Conservation (phyloP, 2,888 invertebrate species). For the Melinaea menophilus region DNA sequence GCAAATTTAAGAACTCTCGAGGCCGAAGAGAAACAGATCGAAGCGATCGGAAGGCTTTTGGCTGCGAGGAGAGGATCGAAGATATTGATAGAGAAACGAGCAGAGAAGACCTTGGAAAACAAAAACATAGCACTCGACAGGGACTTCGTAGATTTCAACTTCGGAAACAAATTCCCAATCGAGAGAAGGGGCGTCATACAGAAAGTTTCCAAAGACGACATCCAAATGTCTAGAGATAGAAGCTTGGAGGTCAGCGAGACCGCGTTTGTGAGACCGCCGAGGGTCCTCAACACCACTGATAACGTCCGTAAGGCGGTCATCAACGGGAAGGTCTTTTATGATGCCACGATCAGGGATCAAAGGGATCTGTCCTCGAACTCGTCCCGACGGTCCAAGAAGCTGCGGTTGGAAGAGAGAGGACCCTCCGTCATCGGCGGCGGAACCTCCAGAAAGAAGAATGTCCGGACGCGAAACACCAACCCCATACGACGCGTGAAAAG, state of each 20-base stretch:
- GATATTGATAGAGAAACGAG: slow-evolving; percentile 61
- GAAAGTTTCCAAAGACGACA: slow-evolving; percentile 66
- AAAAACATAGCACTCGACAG: slow-evolving; percentile 62
- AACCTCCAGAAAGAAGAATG: slow-evolving; percentile 55
- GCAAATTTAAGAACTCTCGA: slow-evolving; percentile 63
- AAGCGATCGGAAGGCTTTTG: slow-evolving; percentile 68
- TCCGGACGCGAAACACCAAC: slow-evolving; percentile 57
- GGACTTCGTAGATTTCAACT: slow-evolving; percentile 59
- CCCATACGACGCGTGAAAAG: slow-evolving; percentile 68
- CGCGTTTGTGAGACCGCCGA: slow-evolving; percentile 63
- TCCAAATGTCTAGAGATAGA: slow-evolving; percentile 55
- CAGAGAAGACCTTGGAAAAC: slow-evolving; percentile 62
- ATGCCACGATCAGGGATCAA: slow-evolving; percentile 66
- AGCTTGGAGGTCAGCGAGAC: slow-evolving; percentile 73
- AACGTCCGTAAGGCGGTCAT: slow-evolving; percentile 67
- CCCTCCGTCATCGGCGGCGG: slow-evolving; percentile 48
- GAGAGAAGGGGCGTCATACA: slow-evolving; percentile 64
- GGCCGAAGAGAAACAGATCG: slow-evolving; percentile 72
- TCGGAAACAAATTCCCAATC: slow-evolving; percentile 60
- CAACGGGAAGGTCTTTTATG: slow-evolving; percentile 72
- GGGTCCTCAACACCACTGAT: slow-evolving; percentile 64
- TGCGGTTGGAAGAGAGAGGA: slow-evolving; percentile 46
- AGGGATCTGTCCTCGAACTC: slow-evolving; percentile 51
- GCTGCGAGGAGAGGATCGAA: slow-evolving; percentile 63
- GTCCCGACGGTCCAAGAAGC: slow-evolving; percentile 45